Conservation (phyloP, 2,797 vertebrate species). For the Megaceryle alcyon region DNA sequence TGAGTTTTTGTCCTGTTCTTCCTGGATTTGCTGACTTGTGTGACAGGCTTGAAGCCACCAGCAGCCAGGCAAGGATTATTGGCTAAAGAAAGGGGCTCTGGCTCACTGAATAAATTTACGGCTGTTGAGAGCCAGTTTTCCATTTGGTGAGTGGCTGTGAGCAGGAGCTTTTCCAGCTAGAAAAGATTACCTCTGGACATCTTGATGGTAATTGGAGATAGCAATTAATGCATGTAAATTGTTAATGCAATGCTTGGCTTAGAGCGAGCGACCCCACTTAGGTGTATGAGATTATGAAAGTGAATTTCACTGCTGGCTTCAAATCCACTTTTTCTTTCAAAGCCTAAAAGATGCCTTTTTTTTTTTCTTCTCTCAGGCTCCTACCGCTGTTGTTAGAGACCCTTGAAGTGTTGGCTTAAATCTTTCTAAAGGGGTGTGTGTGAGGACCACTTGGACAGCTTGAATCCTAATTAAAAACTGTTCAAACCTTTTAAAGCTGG, state of each 20-base stretch:
- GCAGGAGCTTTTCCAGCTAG: conserved; percentile 26
- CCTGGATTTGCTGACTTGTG: not conserved
- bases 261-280: not conserved
- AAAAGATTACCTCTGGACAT: not conserved
- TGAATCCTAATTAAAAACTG: not conserved
- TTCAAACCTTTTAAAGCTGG: not conserved
- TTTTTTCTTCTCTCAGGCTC: not conserved
- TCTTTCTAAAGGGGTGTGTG: not conserved
- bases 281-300: not conserved
- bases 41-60: not conserved
- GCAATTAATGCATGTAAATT: not conserved
- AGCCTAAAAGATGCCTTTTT: not conserved
- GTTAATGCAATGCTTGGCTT: not conserved
- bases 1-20: not conserved
- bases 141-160: not conserved
- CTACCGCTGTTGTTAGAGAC: not conserved
- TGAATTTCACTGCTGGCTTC: not conserved
- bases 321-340: not conserved
- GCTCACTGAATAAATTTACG: not conserved
- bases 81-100: not conserved
- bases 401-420: not conserved
- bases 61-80: not conserved
- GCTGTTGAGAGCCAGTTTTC: conserved; percentile 21
- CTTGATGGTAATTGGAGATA: not conserved
- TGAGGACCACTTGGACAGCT: not conserved